Evolutionary conservation across 2,113 vertebrate genomes (phyloP), one percentile per base, ranked within the genome.

Genomic region (Notiomystis cincta): DNA sequence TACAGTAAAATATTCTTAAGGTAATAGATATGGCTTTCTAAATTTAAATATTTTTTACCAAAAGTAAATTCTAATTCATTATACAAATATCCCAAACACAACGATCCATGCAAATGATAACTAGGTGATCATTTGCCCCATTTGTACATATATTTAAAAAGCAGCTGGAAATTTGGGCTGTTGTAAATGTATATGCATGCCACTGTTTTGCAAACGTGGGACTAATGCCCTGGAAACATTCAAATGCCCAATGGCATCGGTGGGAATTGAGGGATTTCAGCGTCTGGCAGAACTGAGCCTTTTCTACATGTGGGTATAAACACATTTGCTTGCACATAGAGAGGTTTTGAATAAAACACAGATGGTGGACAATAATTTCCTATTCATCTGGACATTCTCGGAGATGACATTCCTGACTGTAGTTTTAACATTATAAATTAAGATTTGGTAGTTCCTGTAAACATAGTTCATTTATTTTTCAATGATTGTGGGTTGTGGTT

Each of bases 1-100:
- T 91, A 61, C 40, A 89, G 60, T 57, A 95, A 88, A 90, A 76
- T 84, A 89, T 57, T 71, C 67, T 51, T 89, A 76, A 93, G 50
- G 45, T 51, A 60, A 67, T 25, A 85, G 47, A 72, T 67, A 67
- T 2, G 21, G 38, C 61, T 94, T 65, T 58, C 35, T 92, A 85
- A 57, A 71, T 58, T 45, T 45, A 87, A 83, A 79, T 1, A 4
- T 33, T 54, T 81, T 73, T 73, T 40, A 12, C 31, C 30, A 82
- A 69, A 85, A 31, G 47, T 37, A 78, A 83, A 45, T 75, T 92
- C 38, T 53, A 54, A 70, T 53, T 69, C 44, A 65, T 81, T 76
- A 53, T 10, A 66, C 60, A 78, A 81, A 87, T 58, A 81, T 14
- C 51, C 27, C 56, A 67, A 90, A 58, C 16, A 33, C 42, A 81